Conservation (phyloP, 2,113 vertebrate genomes). For the Verasper variegatus region DNA sequence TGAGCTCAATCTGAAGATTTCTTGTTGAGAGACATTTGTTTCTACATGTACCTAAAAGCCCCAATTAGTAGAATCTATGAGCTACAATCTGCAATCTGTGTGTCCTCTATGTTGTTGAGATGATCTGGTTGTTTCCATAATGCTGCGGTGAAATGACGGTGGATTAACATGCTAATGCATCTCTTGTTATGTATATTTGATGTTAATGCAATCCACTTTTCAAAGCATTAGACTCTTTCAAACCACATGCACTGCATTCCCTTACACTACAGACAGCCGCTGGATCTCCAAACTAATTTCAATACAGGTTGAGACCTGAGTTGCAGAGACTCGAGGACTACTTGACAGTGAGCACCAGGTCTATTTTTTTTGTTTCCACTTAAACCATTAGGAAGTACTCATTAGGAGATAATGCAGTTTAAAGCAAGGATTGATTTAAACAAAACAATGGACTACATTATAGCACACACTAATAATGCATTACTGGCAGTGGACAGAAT, state of each 20-base stretch:
- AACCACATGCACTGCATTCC: neutral
- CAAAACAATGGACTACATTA: constrained; percentile 38
- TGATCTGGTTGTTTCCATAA: neutral
- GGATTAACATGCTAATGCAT: neutral
- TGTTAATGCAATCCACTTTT: neutral
- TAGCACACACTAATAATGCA: constrained; percentile 23
- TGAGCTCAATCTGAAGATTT: neutral
- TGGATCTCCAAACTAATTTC: neutral
- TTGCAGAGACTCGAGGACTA: neutral
- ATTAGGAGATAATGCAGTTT: constrained; percentile 59
- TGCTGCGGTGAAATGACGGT: neutral
- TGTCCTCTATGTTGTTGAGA: neutral
- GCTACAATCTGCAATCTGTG: neutral
- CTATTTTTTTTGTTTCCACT: constrained; percentile 48
- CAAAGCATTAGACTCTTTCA: neutral
- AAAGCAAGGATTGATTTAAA: constrained; percentile 44
- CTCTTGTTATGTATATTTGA: neutral
- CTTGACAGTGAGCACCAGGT: neutral
- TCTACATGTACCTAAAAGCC: neutral
- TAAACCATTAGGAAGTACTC: constrained; percentile 35
- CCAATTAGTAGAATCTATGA: neutral
- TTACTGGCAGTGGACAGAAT: constrained; percentile 48
- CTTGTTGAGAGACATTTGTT: neutral
- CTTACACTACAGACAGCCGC: neutral
- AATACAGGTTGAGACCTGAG: neutral